phyloP scores from a whole-genome alignment of 2,113 vertebrate species.

The Sprattus sprattus region DNA sequence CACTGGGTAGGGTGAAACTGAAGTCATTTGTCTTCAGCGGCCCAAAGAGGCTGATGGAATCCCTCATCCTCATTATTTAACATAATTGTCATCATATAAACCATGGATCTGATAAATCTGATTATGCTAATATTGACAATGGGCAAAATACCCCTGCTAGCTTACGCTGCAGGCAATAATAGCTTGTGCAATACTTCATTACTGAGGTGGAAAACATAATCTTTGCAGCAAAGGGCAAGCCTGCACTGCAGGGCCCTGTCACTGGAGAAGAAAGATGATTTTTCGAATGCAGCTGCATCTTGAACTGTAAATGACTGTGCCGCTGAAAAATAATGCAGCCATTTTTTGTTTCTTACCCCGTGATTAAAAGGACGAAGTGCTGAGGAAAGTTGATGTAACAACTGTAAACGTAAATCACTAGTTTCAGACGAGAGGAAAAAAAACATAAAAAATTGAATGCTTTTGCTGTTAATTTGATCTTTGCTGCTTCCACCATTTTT shows the following conservation, averaged over 20 bases:
- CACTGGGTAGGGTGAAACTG: constrained; percentile 19
- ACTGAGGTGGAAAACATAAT: constrained; percentile 43
- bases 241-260: constrained; percentile 34
- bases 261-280: neutral
- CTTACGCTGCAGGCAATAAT: constrained; percentile 36
- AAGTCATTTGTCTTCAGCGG: constrained; percentile 44
- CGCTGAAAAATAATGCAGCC: neutral
- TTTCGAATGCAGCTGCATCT: neutral
- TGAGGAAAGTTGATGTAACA: neutral
- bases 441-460: neutral
- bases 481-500: neutral
- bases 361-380: neutral
- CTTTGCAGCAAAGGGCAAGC: constrained; percentile 40
- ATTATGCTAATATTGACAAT: constrained; percentile 47
- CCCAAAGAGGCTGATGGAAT: constrained; percentile 42
- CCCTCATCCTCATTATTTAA: constrained; percentile 43
- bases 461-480: neutral
- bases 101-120: constrained; percentile 44
- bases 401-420: neutral
- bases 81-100: constrained; percentile 45
- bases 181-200: constrained; percentile 41
- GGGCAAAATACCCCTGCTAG: constrained; percentile 34
- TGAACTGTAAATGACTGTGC: constrained; percentile 1
- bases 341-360: neutral
- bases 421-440: neutral